Conservation (phyloP, 2,797 vertebrate species). For the Acrossocheilus fasciatus region DNA sequence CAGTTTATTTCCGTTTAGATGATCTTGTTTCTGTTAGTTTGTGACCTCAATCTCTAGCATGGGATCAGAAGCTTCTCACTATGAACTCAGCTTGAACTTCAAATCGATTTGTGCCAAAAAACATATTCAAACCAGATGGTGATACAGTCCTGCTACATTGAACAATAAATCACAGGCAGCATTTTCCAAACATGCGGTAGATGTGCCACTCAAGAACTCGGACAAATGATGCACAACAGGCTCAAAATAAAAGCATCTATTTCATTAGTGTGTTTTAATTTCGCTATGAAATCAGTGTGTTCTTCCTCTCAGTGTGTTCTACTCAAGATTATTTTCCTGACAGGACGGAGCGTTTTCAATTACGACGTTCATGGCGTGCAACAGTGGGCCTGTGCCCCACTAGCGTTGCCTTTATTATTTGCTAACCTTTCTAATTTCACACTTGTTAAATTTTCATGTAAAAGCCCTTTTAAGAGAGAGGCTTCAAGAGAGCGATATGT, state of each 20-base stretch:
- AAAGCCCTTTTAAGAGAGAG: slow-evolving; percentile 77
- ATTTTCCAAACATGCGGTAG: background rate
- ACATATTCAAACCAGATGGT: slow-evolving; percentile 22
- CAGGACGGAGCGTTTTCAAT: slow-evolving; percentile 76
- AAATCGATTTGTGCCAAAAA: slow-evolving; percentile 15
- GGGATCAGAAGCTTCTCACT: slow-evolving; percentile 21
- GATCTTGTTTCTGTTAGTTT: slow-evolving; percentile 36
- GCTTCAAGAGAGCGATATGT: slow-evolving; percentile 71
- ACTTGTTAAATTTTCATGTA: slow-evolving; percentile 82
- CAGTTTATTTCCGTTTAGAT: slow-evolving; percentile 51
- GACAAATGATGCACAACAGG: slow-evolving; percentile 44
- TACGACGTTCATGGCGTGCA: slow-evolving; percentile 69
- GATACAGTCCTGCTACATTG: slow-evolving; percentile 7
- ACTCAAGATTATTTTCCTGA: slow-evolving; percentile 59
- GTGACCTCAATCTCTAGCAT: slow-evolving; percentile 41
- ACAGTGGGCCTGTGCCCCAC: slow-evolving; percentile 58
- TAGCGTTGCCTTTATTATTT: slow-evolving; percentile 66
- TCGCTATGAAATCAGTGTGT: background rate
- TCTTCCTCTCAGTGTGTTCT: slow-evolving; percentile 59
- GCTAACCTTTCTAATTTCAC: slow-evolving; percentile 84
- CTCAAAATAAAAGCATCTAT: slow-evolving; percentile 38
- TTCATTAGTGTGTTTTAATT: slow-evolving; percentile 58
- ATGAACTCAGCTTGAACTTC: slow-evolving; percentile 33
- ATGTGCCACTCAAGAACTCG: slow-evolving; percentile 4
- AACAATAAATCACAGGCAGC: slow-evolving; percentile 15